These are phyloP conservation scores for Perca flavescens DNA, from an alignment of 2,113 vertebrate species.

Conservation along the genomic window DNA sequence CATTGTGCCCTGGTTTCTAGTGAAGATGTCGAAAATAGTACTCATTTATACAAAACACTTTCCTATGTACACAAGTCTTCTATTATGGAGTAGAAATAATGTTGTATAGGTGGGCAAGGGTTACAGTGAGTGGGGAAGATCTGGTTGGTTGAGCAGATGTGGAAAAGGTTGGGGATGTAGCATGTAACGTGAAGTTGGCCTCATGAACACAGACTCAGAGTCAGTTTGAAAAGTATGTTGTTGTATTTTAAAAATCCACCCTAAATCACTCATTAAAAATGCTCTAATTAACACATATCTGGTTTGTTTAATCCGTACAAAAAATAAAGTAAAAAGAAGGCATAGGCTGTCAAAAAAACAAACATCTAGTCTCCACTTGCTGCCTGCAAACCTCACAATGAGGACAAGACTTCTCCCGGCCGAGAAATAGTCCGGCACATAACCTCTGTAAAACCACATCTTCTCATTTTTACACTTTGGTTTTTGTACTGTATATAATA, in stretches of 20 bases:
- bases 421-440: too few species aligned
- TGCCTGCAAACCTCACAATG: neutral
- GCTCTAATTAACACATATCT: neutral
- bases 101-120: slow-evolving; percentile 69
- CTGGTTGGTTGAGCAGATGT: slow-evolving; percentile 71
- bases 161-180: slow-evolving; percentile 53
- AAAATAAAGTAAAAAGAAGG: too few species aligned
- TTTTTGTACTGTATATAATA: neutral
- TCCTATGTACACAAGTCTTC: slow-evolving; percentile 93
- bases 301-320: neutral
- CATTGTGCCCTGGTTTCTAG: slow-evolving; percentile 95
- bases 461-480: neutral
- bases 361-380: neutral
- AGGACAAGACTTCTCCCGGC: neutral
- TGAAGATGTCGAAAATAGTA: slow-evolving; percentile 99
- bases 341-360: neutral
- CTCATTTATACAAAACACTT: slow-evolving; percentile 99
- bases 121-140: slow-evolving; percentile 56
- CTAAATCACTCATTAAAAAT: neutral
- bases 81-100: slow-evolving; percentile 88
- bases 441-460: neutral
- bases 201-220: slow-evolving; percentile 28
- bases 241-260: slow-evolving; percentile 52
- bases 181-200: slow-evolving; percentile 47
- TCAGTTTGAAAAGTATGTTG: slow-evolving; percentile 61